Conservation (phyloP, 2,888 invertebrate species). For the Synergus umbraculus region DNA sequence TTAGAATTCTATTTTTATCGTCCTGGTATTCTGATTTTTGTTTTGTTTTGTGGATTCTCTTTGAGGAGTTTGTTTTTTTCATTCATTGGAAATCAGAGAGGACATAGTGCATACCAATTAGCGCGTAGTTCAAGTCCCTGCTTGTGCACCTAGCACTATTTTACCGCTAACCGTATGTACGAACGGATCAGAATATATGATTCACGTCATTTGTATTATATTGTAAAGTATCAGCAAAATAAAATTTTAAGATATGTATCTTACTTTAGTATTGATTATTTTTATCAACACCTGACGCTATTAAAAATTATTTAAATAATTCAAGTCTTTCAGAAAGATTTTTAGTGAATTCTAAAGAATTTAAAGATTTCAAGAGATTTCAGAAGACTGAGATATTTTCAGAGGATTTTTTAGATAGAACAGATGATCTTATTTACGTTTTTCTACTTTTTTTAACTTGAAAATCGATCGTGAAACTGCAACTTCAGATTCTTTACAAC, state of each 20-base stretch:
- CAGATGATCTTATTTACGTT: not conserved
- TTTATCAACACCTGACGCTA: not conserved
- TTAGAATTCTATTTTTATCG: not conserved
- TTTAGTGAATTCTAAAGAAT: no score
- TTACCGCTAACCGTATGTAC: conserved; percentile 47
- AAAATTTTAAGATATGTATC: conserved; percentile 66
- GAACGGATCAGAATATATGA: conserved; percentile 53
- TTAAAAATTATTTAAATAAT: not conserved
- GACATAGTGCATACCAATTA: conserved; percentile 53
- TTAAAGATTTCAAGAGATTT: no score
- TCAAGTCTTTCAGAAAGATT: no score
- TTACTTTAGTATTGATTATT: conserved; percentile 52
- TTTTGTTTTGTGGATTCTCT: not conserved
- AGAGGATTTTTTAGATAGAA: no score
- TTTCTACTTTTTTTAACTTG: not conserved
- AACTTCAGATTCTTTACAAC: not conserved
- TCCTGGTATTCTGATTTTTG: not conserved
- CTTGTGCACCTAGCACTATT: conserved; percentile 58
- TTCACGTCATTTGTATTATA: conserved; percentile 74
- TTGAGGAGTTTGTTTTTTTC: not conserved
- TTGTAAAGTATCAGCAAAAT: conserved; percentile 72
- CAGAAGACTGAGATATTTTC: no score
- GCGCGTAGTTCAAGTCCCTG: conserved; percentile 58
- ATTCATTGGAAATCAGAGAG: conserved; percentile 24
- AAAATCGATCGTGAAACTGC: not conserved